Evolutionary conservation across 1,140 invertebrate species (phyloP).

Genomic region (Cepaea nemoralis): DNA sequence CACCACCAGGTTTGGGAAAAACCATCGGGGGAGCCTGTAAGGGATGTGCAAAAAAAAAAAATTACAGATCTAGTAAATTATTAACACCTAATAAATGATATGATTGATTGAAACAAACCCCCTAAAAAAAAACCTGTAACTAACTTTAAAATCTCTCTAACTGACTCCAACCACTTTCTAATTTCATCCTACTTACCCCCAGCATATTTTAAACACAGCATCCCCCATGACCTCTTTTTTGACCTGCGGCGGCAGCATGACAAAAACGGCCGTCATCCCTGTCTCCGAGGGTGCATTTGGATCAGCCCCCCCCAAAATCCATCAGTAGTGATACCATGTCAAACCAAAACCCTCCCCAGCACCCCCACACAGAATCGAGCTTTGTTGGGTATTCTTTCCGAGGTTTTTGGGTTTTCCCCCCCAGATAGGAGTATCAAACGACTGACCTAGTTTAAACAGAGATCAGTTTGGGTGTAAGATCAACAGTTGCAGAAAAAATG

Average conservation of each 20-base stretch:
- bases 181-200: no score
- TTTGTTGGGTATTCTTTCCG: constrained; percentile 82
- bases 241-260: constrained; percentile 77
- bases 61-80: no score
- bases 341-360: constrained; percentile 87
- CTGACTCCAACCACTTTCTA: no score
- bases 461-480: no score
- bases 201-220: constrained; percentile 80
- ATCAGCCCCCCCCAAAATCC: constrained; percentile 66
- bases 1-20: no score
- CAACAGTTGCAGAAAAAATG: no score
- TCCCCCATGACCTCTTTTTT: constrained; percentile 87
- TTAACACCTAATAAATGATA: no score
- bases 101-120: no score
- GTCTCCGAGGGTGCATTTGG: constrained; percentile 64
- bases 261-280: constrained; percentile 69
- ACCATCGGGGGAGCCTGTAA: no score
- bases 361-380: constrained; percentile 88
- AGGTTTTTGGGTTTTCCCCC: constrained; percentile 85
- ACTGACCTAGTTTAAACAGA: constrained; percentile 87
- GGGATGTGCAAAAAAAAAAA: no score
- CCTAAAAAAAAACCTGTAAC: no score
- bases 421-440: constrained; percentile 89
- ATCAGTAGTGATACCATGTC: constrained; percentile 67
- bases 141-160: no score